phyloP scores from a whole-genome alignment of 1,140 invertebrate species.

The Oedothorax gibbosus region DNA sequence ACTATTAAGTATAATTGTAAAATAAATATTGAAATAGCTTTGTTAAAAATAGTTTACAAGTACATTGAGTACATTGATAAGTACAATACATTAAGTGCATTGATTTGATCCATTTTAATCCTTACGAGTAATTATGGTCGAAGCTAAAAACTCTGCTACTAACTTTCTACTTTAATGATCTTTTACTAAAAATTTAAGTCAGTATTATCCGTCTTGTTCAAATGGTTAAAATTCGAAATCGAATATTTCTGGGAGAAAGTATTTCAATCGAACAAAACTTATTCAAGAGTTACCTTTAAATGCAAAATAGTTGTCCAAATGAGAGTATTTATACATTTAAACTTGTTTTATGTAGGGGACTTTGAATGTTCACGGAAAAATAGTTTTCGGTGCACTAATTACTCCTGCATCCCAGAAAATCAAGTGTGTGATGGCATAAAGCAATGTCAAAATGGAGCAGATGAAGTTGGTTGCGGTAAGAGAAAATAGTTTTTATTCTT shows the following conservation, averaged over 20 bases:
- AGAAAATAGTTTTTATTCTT: neutral
- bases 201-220: too few species aligned
- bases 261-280: neutral
- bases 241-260: too few species aligned
- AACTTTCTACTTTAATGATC: too few species aligned
- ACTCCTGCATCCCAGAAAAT: neutral
- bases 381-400: neutral
- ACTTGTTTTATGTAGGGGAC: neutral
- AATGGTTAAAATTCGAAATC: too few species aligned
- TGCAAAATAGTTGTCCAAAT: neutral
- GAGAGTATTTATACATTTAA: neutral
- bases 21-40: too few species aligned
- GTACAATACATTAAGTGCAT: too few species aligned
- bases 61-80: too few species aligned
- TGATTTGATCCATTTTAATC: too few species aligned
- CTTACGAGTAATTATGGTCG: too few species aligned
- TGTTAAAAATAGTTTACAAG: too few species aligned
- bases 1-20: too few species aligned
- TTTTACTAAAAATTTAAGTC: neutral
- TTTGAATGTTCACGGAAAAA: neutral
- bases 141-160: too few species aligned
- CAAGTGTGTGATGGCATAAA: conserved; percentile 33
- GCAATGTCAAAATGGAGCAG: conserved; percentile 12
- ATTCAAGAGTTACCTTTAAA: neutral
- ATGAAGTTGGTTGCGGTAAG: conserved; percentile 24